These are phyloP conservation scores for Alexandromys fortis DNA, from an alignment of 2,113 vertebrate species.

Conservation along the genomic window DNA sequence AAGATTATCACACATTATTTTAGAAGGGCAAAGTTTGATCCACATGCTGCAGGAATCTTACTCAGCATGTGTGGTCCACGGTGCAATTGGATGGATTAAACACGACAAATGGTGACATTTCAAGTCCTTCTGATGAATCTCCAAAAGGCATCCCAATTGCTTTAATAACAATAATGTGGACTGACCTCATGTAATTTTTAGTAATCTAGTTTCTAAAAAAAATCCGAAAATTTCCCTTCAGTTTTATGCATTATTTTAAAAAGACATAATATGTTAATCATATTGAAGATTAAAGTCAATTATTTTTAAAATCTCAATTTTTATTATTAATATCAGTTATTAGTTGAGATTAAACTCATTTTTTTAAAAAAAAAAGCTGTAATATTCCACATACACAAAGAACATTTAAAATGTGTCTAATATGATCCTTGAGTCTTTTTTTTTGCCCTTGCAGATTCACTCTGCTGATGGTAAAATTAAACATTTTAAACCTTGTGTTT, in stretches of 20 bases:
- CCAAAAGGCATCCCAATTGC: not conserved
- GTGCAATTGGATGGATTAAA: not conserved
- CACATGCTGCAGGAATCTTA: not conserved
- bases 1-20: not conserved
- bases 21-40: not conserved
- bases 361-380: not conserved
- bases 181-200: not conserved
- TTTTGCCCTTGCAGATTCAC: not conserved
- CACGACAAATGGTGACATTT: not conserved
- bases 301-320: not conserved
- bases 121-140: not conserved
- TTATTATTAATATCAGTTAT: not conserved
- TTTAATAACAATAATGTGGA: not conserved
- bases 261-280: not conserved
- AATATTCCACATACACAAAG: not conserved
- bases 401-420: not conserved
- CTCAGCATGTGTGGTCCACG: not conserved
- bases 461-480: not conserved
- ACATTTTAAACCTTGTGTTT: not conserved
- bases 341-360: not conserved
- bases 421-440: not conserved
- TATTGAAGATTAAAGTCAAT: not conserved
- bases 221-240: not conserved
- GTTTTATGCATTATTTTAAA: not conserved
- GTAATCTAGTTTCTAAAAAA: not conserved